Evolutionary conservation across 2,113 vertebrate genomes (phyloP), one percentile per base, ranked within the genome.

Genomic region (Nycticryphes semicollaris): DNA sequence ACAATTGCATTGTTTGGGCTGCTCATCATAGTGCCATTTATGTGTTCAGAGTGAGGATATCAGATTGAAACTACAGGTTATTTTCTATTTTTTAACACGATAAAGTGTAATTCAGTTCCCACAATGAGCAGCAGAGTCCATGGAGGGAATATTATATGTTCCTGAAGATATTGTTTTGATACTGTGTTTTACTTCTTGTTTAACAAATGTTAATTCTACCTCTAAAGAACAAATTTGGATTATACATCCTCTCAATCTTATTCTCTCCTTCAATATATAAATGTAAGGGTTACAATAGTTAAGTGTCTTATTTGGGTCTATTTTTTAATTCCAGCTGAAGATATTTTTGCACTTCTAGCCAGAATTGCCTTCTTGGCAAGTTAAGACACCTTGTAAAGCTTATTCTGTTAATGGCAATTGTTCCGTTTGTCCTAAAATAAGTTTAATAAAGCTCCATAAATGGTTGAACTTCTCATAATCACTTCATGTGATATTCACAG

Each of bases 61-160:
- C 97, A 76, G 96, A 97, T 77, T 87, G 53, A 95, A 98, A 98
- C 63, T 97, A 94, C 50, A 97, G 96, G 96, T 97, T 63, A 97
- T 41, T 59, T 60, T 68, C 14, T 39, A 77, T 91, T 95, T 94
- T 87, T 94, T 7, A 50, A 90, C 81, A 77, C 69, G 17, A 19
- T 66, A 77, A 48, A 76, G 45, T 22, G 15, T 35, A 54, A 30
- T 51, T 45, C 54, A 63, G 41, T 87, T 91, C 53, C 35, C 27
- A 57, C 47, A 67, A 48, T 10, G 28, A 83, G 28, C 8, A 68
- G 31, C 21, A 30, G 35, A 79, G 41, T 20, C 27, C 47, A 43
- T 1, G n/a, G 8, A 22, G 7, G 48, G 33, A 79, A 19, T 57
- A 74, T 28, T 39, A 1, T n/a, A 41, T 48, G 14, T 66, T 84